Conservation (phyloP, 2,113 vertebrate species). For the Alligator mississippiensis region DNA sequence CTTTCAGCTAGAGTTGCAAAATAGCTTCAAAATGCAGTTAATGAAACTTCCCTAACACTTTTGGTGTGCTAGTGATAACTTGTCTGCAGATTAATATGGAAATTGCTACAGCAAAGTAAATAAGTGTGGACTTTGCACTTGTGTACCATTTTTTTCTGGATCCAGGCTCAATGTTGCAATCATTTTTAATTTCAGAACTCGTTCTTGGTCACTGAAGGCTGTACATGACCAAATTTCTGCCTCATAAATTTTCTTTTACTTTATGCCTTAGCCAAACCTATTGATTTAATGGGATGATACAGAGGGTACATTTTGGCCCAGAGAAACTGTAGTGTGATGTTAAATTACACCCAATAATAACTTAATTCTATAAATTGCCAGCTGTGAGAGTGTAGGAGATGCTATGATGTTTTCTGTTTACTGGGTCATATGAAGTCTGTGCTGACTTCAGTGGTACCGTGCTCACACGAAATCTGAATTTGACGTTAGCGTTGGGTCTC, state of each 20-base stretch:
- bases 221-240: background rate
- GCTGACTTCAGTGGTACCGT: background rate
- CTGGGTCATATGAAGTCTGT: background rate
- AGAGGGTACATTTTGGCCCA: background rate
- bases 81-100: background rate
- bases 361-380: background rate
- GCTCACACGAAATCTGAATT: background rate
- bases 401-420: background rate
- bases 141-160: background rate
- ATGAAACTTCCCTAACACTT: conserved; percentile 3
- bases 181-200: background rate
- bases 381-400: background rate
- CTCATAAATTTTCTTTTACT: background rate
- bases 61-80: background rate
- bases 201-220: background rate
- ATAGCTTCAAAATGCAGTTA: background rate
- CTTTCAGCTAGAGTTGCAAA: background rate
- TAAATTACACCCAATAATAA: background rate
- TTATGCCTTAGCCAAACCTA: background rate
- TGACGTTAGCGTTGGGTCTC: background rate
- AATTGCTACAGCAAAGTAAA: background rate
- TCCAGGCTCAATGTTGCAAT: background rate
- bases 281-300: background rate
- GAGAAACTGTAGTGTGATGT: background rate
- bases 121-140: background rate